Evolutionary conservation across 2,888 invertebrate genomes (phyloP), one percentile per base, ranked within the genome.

Genomic region (Acrobasis repandana): DNA sequence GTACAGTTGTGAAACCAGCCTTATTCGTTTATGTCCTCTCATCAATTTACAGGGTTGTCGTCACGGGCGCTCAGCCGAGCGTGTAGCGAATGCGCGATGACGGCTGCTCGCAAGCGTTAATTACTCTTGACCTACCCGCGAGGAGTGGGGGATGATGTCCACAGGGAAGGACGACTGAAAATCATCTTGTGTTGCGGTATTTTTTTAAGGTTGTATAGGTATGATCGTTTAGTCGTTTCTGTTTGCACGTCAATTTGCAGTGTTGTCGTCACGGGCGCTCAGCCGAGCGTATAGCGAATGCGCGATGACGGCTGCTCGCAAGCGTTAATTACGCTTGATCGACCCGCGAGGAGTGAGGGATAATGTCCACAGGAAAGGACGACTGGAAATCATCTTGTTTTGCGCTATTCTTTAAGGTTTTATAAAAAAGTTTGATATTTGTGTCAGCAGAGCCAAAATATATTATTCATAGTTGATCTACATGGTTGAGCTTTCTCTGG

Each of bases 251-350:
- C 6, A 38, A 38, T 38, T 38, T 38, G 14, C 60, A 61, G 62
- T 60, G 61, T 61, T 48, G 64, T 60, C 63, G 65, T 57, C 68
- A 65, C 61, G 69, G 66, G 74, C 68, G 73, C 56, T 61, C 78
- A 74, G 16, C 70, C 69, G 69, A 79, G 76, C 82, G 85, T 76
- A 76, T 57, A 62, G 58, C 66, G 65, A 77, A 88, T 82, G 75
- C 79, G 82, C 79, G 76, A 71, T 84, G 90, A 90, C 89, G 77
- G 80, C 82, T 86, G 88, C 79, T 86, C 74, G 65, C 76, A 64
- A 69, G 66, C 74, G 77, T 89, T 90, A 88, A 83, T 87, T 82
- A 85, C 87, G 80, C 82, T 71, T 71, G 75, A 79, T 68, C 74
- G 81, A 70, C 65, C 61, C 11, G 63, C 70, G 66, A 61, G 67